A percentile compares a stretch with the other conserved stretches of the same genome.
Evolutionary conservation across 2,113 vertebrate species (phyloP).

Genomic region (Micronycteris hirsuta): DNA sequence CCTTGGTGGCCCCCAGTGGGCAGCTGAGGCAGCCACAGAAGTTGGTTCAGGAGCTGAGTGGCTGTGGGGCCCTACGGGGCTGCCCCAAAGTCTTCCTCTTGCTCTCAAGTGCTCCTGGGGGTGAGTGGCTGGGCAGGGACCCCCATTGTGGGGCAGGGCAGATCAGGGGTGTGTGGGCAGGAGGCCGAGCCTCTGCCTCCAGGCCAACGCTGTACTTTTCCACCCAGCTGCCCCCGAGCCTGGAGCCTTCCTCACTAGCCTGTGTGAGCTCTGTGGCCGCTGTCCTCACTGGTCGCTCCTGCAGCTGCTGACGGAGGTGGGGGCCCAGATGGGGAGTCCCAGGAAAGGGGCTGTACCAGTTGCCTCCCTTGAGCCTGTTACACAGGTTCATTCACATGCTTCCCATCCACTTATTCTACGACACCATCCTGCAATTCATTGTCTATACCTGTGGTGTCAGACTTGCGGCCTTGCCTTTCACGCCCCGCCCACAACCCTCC

Average conservation of each 20-base stretch:
- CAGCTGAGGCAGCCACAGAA: slow-evolving; percentile 13
- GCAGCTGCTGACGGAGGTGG: slow-evolving; percentile 60
- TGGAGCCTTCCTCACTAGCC: background rate
- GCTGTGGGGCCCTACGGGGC: slow-evolving; percentile 23
- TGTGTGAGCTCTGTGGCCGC: slow-evolving; percentile 12
- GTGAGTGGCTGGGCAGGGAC: slow-evolving; percentile 14
- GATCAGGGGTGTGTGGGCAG: background rate
- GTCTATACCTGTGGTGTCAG: fast-evolving
- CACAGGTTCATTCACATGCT: no score
- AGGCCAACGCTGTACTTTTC: background rate
- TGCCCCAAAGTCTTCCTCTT: slow-evolving; percentile 62
- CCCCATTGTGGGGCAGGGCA: fast-evolving
- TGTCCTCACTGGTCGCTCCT: slow-evolving; percentile 35
- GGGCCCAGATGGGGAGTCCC: background rate
- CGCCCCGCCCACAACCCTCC: background rate
- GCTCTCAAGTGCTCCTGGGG: background rate
- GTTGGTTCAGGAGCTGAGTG: slow-evolving; percentile 44
- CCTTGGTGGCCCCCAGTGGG: background rate
- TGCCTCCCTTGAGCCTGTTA: background rate
- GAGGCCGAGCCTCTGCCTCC: background rate
- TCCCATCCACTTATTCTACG: background rate
- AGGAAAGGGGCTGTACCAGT: background rate
- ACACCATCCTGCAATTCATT: background rate
- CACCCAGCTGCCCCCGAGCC: background rate
- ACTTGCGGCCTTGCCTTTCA: fast-evolving